phyloP scores from a whole-genome alignment of 2,888 invertebrate genomes.

The Polia nebulosa region DNA sequence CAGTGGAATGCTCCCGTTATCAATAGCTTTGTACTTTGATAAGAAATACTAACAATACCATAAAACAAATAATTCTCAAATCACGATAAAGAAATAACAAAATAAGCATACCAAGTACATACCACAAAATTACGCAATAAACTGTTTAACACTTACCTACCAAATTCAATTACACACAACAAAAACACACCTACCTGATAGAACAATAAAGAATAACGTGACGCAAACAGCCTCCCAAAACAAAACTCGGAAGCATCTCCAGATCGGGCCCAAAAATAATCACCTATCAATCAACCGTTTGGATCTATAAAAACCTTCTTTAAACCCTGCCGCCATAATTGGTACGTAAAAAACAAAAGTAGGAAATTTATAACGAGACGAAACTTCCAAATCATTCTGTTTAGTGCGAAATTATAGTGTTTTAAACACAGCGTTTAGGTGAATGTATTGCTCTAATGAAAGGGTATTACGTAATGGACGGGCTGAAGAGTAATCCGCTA shows the following conservation, averaged over 20 bases:
- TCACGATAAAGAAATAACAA: conserved; percentile 9
- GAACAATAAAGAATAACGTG: conserved; percentile 73
- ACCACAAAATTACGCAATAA: conserved; percentile 55
- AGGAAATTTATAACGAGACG: conserved; percentile 89
- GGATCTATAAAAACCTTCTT: conserved; percentile 82
- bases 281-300: conserved; percentile 87
- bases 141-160: conserved; percentile 52
- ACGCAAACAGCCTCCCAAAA: conserved; percentile 72
- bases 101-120: conserved; percentile 25
- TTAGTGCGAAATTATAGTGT: conserved; percentile 90
- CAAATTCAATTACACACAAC: conserved; percentile 69
- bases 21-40: not conserved
- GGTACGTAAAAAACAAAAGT: conserved; percentile 88
- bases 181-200: conserved; percentile 67
- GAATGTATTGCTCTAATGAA: conserved; percentile 85
- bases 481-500: conserved; percentile 83
- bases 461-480: conserved; percentile 84
- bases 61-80: not conserved
- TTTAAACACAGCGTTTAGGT: conserved; percentile 88
- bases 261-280: conserved; percentile 87
- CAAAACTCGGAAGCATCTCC: conserved; percentile 84
- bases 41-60: not conserved
- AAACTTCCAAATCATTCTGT: conserved; percentile 88
- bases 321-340: conserved; percentile 85
- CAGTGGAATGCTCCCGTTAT: not conserved